These are phyloP conservation scores for Myzus persicae DNA, from an alignment of 1,140 invertebrate species.

Conservation along the genomic window DNA sequence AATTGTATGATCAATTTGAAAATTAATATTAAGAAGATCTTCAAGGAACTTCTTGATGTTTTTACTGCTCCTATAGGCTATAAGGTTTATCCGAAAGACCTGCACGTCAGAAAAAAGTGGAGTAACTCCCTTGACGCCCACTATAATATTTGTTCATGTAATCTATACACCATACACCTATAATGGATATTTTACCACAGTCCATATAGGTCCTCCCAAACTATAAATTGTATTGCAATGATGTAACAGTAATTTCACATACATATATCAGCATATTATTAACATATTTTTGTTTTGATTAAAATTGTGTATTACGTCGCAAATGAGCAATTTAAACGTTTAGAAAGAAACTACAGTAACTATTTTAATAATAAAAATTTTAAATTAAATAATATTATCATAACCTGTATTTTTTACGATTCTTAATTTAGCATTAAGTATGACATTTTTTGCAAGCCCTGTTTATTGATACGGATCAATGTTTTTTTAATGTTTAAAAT, in stretches of 20 bases:
- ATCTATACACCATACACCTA: background rate
- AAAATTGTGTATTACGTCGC: background rate
- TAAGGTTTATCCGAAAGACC: background rate
- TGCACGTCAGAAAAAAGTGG: background rate
- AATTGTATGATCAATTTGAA: background rate
- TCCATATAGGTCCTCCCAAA: background rate
- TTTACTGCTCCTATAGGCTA: background rate
- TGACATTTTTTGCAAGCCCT: background rate
- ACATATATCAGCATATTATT: slow-evolving; percentile 17
- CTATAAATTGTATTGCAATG: background rate
- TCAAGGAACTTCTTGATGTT: background rate
- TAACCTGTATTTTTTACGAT: background rate
- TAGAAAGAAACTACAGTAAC: background rate
- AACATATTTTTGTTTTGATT: slow-evolving; percentile 10
- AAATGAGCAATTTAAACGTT: background rate
- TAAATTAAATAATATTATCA: background rate
- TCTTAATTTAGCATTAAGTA: background rate
- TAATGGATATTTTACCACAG: background rate
- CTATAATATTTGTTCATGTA: background rate
- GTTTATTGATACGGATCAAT: background rate
- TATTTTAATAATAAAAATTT: background rate
- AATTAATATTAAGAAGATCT: background rate
- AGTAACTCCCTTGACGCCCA: background rate
- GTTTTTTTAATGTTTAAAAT: background rate
- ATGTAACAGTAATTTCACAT: background rate